phyloP scores from a whole-genome alignment of 2,113 vertebrate genomes.

The Rhabdornis inornatus region DNA sequence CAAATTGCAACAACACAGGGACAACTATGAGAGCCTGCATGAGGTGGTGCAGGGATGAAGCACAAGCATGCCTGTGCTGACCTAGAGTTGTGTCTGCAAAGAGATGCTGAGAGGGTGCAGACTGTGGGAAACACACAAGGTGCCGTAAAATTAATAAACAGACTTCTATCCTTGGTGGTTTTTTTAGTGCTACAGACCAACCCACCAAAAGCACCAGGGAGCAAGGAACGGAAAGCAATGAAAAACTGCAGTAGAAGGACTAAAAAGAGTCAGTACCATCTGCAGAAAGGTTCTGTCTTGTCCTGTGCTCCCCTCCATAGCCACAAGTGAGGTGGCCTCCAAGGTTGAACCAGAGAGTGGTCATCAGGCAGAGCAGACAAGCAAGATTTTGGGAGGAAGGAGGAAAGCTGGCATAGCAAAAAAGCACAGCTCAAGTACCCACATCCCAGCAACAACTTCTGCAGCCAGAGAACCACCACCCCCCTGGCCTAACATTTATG shows the following conservation, averaged over 20 bases:
- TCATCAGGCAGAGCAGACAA: background rate
- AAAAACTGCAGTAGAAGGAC: background rate
- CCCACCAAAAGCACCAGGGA: background rate
- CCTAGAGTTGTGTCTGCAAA: background rate
- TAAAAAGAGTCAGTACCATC: background rate
- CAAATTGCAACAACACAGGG: accelerated
- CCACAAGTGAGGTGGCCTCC: background rate
- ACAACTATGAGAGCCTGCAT: background rate
- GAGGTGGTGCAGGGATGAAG: background rate
- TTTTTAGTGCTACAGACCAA: background rate
- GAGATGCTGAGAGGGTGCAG: background rate
- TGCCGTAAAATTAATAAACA: background rate
- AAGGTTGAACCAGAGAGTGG: background rate
- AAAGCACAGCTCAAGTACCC: background rate
- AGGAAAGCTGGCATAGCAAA: background rate
- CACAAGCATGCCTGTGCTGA: background rate
- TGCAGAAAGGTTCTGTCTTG: background rate
- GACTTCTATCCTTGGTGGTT: background rate
- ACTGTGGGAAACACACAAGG: background rate
- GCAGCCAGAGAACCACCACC: background rate
- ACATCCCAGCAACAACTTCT: background rate
- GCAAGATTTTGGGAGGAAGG: background rate
- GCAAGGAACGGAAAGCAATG: background rate
- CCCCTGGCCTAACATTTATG: background rate
- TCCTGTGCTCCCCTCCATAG: background rate